These are phyloP conservation scores for Phataginus tricuspis DNA, from an alignment of 2,797 vertebrate genomes.

Conservation along the genomic window DNA sequence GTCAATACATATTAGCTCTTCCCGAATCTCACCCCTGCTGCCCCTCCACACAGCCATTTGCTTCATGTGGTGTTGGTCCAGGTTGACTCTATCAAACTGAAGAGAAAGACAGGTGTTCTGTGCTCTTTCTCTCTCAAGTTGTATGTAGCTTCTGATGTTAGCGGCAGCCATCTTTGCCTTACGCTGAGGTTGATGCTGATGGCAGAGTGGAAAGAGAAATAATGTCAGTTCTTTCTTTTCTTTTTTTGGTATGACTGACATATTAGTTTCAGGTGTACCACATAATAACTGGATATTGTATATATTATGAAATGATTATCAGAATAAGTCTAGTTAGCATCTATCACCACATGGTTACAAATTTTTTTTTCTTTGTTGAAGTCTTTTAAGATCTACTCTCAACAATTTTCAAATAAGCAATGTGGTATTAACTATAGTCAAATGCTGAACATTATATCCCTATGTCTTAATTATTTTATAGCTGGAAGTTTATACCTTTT, in stretches of 20 bases:
- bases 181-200: background rate
- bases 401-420: background rate
- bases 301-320: background rate
- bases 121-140: background rate
- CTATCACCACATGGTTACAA: background rate
- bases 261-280: background rate
- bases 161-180: background rate
- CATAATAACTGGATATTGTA: background rate
- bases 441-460: background rate
- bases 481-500: background rate
- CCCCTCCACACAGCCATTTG: background rate
- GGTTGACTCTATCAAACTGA: background rate
- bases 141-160: background rate
- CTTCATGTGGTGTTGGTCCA: background rate
- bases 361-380: background rate
- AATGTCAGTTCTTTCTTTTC: background rate
- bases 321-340: background rate
- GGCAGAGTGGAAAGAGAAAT: background rate
- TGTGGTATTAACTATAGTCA: background rate
- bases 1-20: background rate
- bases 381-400: background rate
- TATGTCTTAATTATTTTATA: background rate
- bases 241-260: background rate
- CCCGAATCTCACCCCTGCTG: background rate
- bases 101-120: background rate